Evolutionary conservation across 2,888 invertebrate genomes (phyloP), one percentile per base, ranked within the genome.

Genomic region (Kryphioiulus occultus): DNA sequence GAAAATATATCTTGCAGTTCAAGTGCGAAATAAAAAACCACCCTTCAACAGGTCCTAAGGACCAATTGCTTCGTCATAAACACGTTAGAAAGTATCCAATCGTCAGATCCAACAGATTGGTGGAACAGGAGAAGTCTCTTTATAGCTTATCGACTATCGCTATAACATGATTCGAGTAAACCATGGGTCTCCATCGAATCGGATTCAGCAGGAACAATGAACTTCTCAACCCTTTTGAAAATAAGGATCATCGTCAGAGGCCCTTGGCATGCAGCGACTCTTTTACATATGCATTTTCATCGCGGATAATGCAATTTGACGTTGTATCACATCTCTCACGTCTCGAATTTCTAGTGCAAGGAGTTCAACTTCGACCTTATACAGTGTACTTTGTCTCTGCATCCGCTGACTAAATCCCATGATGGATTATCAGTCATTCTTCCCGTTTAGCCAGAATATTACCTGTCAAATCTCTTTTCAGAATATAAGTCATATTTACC

Each of bases 381-480:
- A 22, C 59, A 7, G 19, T n/a, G n/a, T n/a, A n/a, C n/a, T n/a
- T n/a, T n/a, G n/a, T n/a, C n/a, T n/a, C 15, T 78, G 17, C 78
- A 78, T 26, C 0, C 78, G 9, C 30, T 26, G 15, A 17, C 78
- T 12, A 78, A 78, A 78, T 78, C 78, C 78, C 30, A 15, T 78
- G 78, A 78, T 30, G 30, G 78, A 78, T 78, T 78, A 32, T 78
- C 15, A 1, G 30, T 78, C 26, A 78, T 78, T 78, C 78, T 30
- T 78, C 17, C 30, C 78, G 78, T 78, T 78, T 68, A 68, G 68
- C 68, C 26, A 12, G 10, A 26, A 78, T 32, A 78, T 78, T 78
- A 30, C 78, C 78, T 78, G 78, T 78, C 78, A 78, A 78, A 78
- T 32, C 78, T 78, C 17, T 78, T 78, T 30, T 30, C 78, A 17